Conservation (phyloP, 2,113 vertebrate species). For the Xenus cinereus region DNA sequence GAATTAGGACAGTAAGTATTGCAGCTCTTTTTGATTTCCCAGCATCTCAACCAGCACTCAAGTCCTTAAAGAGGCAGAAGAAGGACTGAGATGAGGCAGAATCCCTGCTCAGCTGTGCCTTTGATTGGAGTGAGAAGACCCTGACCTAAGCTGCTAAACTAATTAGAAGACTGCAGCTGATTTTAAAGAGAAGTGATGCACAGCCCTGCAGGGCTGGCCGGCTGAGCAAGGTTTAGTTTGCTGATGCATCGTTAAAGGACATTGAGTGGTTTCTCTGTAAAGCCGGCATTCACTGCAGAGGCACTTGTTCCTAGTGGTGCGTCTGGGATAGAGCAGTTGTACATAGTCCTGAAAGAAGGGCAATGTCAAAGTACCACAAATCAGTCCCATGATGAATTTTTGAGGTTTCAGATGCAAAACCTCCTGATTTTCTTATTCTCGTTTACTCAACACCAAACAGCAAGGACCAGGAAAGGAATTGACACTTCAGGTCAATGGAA, state of each 20-base stretch:
- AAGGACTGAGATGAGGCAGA: neutral
- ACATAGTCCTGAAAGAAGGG: neutral
- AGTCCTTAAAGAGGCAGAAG: neutral
- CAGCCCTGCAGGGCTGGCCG: neutral
- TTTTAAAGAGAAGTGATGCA: neutral
- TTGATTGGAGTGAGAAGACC: neutral
- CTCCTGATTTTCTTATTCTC: neutral
- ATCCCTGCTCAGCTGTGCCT: neutral
- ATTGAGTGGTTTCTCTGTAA: neutral
- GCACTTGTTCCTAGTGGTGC: neutral
- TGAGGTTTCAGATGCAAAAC: neutral
- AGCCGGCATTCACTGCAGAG: fast-evolving
- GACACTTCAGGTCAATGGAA: neutral
- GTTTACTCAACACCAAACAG: neutral
- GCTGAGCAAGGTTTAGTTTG: neutral
- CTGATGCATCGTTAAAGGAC: neutral
- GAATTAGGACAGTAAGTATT: neutral
- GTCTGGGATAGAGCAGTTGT: neutral
- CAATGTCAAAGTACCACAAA: neutral
- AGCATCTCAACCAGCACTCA: neutral
- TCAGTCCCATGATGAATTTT: neutral
- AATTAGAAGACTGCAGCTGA: neutral
- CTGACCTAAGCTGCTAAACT: neutral
- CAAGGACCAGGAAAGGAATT: neutral
- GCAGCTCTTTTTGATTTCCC: neutral